phyloP scores from a whole-genome alignment of 2,888 invertebrate genomes.

The Thymelicus sylvestris region DNA sequence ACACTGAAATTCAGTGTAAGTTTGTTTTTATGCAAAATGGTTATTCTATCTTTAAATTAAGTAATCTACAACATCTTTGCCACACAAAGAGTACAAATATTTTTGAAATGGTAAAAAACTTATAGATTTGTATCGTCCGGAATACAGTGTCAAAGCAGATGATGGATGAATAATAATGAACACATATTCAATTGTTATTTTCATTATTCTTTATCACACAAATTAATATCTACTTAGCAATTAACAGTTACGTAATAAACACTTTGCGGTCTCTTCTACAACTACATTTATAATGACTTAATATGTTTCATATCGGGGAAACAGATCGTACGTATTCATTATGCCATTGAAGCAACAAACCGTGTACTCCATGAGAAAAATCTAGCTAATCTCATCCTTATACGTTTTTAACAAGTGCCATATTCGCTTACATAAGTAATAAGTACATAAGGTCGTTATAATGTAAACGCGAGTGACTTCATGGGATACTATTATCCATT shows the following conservation, averaged over 20 bases:
- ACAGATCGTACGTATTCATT: conserved; percentile 31
- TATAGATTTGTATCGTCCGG: too few relatives aligned
- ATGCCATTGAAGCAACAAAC: conserved; percentile 22
- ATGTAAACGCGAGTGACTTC: conserved; percentile 24
- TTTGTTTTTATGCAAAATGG: too few relatives aligned
- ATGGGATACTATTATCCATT: conserved; percentile 36
- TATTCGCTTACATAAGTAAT: background rate
- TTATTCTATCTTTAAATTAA: too few relatives aligned
- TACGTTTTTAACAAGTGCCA: conserved; percentile 2
- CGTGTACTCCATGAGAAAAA: conserved; percentile 19
- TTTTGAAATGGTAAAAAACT: background rate
- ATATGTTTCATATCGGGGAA: conserved; percentile 29
- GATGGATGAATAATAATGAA: too few relatives aligned
- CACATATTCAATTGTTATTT: too few relatives aligned
- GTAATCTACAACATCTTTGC: too few relatives aligned
- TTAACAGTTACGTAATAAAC: background rate
- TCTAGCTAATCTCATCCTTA: conserved; percentile 16
- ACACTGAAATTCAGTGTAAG: too few relatives aligned
- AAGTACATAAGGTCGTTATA: conserved; percentile 15
- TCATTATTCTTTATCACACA: background rate
- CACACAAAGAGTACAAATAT: background rate
- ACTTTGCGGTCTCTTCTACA: background rate
- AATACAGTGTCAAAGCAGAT: too few relatives aligned
- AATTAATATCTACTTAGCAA: background rate
- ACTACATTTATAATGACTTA: conserved; percentile 22